Percentiles rank a stretch among this genome's conserved stretches.
Conservation (phyloP, 2,797 vertebrate genomes). For the Rhynchotus rufescens region DNA sequence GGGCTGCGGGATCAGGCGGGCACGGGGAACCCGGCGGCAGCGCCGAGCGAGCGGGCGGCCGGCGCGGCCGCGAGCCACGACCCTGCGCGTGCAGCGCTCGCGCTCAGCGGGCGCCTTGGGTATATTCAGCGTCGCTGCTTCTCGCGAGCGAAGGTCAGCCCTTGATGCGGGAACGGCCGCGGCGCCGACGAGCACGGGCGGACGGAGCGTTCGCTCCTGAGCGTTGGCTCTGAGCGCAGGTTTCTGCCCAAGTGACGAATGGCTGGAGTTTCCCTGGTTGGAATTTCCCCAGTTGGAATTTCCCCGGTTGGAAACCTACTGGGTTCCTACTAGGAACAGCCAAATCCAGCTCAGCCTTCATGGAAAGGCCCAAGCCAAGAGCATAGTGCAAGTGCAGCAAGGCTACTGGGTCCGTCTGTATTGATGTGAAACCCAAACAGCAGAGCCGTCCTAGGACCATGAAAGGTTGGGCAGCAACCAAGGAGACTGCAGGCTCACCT, state of each 20-base stretch:
- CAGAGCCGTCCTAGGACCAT: neutral
- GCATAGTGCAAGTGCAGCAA: neutral
- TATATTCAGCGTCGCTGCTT: fast-evolving
- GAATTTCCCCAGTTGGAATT: too few relatives aligned
- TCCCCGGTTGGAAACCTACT: neutral
- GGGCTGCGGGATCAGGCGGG: neutral
- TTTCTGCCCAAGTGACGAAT: neutral
- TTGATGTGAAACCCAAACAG: neutral
- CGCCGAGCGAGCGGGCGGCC: neutral
- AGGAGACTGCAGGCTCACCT: neutral
- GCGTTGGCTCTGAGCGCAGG: fast-evolving
- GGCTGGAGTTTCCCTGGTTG: too few relatives aligned
- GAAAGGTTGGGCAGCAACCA: neutral
- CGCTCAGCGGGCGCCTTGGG: neutral
- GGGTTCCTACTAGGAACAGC: too few relatives aligned
- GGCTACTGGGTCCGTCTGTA: neutral
- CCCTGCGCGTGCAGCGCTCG: neutral
- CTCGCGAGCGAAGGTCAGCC: neutral
- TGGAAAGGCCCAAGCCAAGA: fast-evolving
- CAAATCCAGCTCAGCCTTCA: neutral
- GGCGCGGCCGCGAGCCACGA: neutral
- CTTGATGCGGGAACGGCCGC: neutral
- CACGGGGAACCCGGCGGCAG: neutral
- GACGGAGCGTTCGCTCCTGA: fast-evolving
- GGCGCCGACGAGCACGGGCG: fast-evolving